Percentiles rank a stretch among this genome's conserved stretches.
These are phyloP conservation scores for Chinchilla lanigera DNA, from an alignment of 2,113 vertebrate genomes.

Conservation along the genomic window DNA sequence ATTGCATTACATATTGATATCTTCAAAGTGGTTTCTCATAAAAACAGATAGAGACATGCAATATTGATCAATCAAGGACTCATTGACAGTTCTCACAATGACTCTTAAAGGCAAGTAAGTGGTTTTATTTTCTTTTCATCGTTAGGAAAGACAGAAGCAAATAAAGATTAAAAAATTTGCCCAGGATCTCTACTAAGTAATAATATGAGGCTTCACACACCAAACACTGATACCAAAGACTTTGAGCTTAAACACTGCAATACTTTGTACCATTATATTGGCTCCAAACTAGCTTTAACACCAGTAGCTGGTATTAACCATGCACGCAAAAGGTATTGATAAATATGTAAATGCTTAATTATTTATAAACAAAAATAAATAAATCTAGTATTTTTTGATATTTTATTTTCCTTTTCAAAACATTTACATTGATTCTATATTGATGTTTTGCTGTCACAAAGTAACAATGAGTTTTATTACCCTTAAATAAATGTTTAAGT, in stretches of 20 bases:
- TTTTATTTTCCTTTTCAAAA: background rate
- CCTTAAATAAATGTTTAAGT: background rate
- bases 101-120: background rate
- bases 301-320: background rate
- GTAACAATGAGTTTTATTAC: background rate
- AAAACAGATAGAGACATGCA: too few relatives aligned
- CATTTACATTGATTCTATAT: background rate
- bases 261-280: background rate
- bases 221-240: background rate
- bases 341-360: background rate
- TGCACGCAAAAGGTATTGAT: background rate
- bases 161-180: background rate
- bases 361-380: background rate
- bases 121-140: background rate
- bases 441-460: background rate
- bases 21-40: too few relatives aligned
- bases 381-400: background rate
- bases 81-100: too few relatives aligned
- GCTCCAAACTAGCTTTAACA: background rate
- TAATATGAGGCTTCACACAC: background rate
- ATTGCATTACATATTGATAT: too few relatives aligned
- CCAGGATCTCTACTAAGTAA: background rate
- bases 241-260: background rate
- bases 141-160: background rate
- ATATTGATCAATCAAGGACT: too few relatives aligned